These are phyloP conservation scores for Cephus runcator DNA, from an alignment of 2,888 invertebrate species.

Conservation along the genomic window DNA sequence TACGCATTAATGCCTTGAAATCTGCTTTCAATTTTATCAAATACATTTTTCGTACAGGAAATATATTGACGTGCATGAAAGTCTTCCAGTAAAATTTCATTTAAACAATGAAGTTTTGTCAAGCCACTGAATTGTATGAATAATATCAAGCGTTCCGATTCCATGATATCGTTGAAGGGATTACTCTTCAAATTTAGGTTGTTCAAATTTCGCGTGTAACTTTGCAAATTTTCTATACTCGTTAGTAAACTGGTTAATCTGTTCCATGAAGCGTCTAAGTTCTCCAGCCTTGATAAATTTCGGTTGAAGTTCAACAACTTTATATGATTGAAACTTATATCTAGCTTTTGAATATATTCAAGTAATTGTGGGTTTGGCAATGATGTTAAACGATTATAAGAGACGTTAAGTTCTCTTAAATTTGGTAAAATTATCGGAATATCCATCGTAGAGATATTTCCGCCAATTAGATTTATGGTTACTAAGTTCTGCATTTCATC, in stretches of 20 bases:
- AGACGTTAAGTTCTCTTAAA: slow-evolving; percentile 30
- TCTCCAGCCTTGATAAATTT: slow-evolving; percentile 15
- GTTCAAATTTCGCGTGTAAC: slow-evolving; percentile 21
- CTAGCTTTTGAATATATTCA: slow-evolving; percentile 21
- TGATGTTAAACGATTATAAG: slow-evolving; percentile 27
- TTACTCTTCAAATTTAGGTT: slow-evolving; percentile 29
- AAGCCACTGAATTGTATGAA: not conserved
- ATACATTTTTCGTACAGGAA: not conserved
- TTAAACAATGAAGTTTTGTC: not conserved
- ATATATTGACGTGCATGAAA: not conserved
- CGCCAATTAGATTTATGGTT: slow-evolving; percentile 25
- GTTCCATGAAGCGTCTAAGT: slow-evolving; percentile 36
- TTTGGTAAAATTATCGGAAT: slow-evolving; percentile 25
- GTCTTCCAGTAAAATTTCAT: not conserved
- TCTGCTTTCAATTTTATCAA: not conserved
- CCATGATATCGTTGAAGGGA: slow-evolving; percentile 27
- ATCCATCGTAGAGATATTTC: slow-evolving; percentile 27
- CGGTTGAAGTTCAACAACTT: slow-evolving; percentile 16
- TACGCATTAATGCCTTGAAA: not conserved
- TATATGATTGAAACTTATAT: slow-evolving; percentile 36
- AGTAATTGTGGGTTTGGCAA: slow-evolving; percentile 27
- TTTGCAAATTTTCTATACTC: slow-evolving; percentile 20
- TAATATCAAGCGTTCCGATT: slow-evolving; percentile 9
- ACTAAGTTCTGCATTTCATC: slow-evolving; percentile 25
- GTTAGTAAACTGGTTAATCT: slow-evolving; percentile 18